These are phyloP conservation scores for Gadus chalcogrammus DNA, from an alignment of 2,113 vertebrate genomes.

Conservation along the genomic window DNA sequence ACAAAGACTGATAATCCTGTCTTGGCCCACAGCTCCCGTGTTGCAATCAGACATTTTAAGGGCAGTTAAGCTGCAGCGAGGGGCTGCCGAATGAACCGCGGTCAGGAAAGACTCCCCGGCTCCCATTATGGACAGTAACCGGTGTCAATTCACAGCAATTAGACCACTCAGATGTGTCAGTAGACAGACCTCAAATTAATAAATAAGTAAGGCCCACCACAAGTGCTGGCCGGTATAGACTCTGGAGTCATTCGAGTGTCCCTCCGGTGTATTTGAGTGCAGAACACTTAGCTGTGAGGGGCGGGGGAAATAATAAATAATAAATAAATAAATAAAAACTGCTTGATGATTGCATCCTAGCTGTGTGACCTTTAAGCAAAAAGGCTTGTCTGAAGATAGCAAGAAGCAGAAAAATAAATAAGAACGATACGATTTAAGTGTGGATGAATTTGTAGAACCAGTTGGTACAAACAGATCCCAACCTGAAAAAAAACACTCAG, in stretches of 20 bases:
- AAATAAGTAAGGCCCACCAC: conserved; percentile 77
- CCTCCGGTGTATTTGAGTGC: conserved; percentile 67
- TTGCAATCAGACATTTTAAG: conserved; percentile 78
- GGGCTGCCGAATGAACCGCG: conserved; percentile 74
- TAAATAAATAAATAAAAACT: conserved; percentile 40
- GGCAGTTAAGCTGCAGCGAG: conserved; percentile 79
- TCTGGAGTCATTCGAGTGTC: conserved; percentile 77
- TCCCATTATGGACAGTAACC: conserved; percentile 77
- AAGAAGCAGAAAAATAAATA: conserved; percentile 34
- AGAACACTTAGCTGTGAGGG: conserved; percentile 65
- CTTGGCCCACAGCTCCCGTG: conserved; percentile 73
- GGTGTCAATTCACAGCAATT: conserved; percentile 79
- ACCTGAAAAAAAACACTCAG: too few species aligned
- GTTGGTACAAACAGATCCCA: not conserved
- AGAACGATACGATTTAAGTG: not conserved
- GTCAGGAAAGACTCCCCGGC: conserved; percentile 74
- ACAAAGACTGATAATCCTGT: conserved; percentile 80
- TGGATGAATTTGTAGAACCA: too few species aligned
- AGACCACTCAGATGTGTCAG: conserved; percentile 79
- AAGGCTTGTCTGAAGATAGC: conserved; percentile 46
- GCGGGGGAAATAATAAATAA: too few species aligned
- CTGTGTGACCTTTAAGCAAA: conserved; percentile 61
- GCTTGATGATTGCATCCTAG: conserved; percentile 56
- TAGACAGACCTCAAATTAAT: conserved; percentile 78
- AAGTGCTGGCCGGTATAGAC: conserved; percentile 71